Evolutionary conservation across 2,113 vertebrate species (phyloP).

Genomic region (Numida meleagris): DNA sequence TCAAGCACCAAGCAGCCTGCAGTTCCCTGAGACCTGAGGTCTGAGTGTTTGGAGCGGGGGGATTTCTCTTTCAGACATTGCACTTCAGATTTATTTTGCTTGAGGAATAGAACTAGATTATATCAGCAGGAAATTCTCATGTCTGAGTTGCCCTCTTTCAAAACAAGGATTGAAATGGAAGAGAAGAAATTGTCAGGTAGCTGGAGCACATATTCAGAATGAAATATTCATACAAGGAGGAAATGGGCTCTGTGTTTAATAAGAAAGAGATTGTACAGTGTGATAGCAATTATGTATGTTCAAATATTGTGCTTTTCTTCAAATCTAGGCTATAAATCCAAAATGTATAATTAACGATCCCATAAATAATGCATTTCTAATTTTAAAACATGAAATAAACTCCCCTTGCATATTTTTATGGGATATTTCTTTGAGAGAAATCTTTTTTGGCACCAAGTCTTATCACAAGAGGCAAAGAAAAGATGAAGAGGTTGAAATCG

Average conservation of each 20-base stretch:
- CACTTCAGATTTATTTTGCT: neutral
- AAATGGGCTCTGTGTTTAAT: conserved; percentile 65
- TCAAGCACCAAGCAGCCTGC: neutral
- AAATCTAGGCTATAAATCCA: conserved; percentile 48
- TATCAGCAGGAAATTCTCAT: neutral
- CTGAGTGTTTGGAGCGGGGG: neutral
- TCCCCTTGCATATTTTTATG: conserved; percentile 32
- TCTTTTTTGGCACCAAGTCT: conserved; percentile 9
- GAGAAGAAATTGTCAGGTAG: conserved; percentile 56
- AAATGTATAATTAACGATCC: conserved; percentile 78
- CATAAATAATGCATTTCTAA: conserved; percentile 81
- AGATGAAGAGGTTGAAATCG: conserved; percentile 43
- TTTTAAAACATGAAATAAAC: conserved; percentile 67
- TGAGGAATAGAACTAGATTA: neutral
- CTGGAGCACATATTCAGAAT: conserved; percentile 60
- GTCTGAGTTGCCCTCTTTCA: conserved; percentile 2
- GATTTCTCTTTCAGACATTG: neutral
- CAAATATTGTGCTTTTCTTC: conserved; percentile 67
- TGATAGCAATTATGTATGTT: neutral
- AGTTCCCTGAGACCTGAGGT: neutral
- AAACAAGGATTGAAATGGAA: conserved; percentile 22
- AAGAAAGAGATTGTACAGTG: conserved; percentile 32
- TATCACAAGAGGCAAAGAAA: neutral
- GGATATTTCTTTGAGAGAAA: conserved; percentile 5
- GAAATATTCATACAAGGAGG: conserved; percentile 76